A percentile compares a stretch with the other conserved stretches of the same genome.
phyloP scores from a whole-genome alignment of 2,888 invertebrate genomes.

The Eupeodes luniger region DNA sequence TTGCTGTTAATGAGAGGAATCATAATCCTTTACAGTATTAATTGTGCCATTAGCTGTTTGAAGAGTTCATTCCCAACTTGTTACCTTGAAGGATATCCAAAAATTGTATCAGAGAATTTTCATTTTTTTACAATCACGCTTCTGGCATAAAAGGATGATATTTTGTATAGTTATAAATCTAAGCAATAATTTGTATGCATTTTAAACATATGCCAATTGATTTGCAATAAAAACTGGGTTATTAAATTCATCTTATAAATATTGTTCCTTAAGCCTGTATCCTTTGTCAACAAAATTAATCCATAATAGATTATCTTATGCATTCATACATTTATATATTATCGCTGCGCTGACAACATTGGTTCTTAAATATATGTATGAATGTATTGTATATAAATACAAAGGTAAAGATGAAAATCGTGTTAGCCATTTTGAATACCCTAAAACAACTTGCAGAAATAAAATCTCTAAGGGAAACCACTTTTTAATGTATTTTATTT shows the following conservation, averaged over 20 bases:
- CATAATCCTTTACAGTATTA: no score
- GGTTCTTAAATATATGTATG: neutral
- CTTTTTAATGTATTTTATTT: slow-evolving; percentile 18
- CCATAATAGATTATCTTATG: neutral
- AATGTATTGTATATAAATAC: no score
- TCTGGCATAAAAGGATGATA: no score
- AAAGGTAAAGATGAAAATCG: neutral
- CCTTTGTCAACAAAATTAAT: neutral
- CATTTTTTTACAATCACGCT: no score
- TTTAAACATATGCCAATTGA: no score
- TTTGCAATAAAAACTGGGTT: neutral
- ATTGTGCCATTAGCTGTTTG: no score
- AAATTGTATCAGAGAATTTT: no score
- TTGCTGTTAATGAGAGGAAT: no score
- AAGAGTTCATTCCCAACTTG: no score
- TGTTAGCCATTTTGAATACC: slow-evolving; percentile 9
- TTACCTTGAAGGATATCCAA: no score
- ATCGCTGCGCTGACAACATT: neutral
- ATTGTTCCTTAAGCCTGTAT: neutral
- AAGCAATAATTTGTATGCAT: no score
- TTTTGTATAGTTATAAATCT: no score
- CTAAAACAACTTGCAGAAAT: slow-evolving; percentile 21
- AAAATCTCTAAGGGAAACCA: slow-evolving; percentile 12
- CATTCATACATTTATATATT: neutral
- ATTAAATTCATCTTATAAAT: neutral